A percentile compares a stretch with the other conserved stretches of the same genome.
Evolutionary conservation across 2,888 invertebrate genomes (phyloP).

Genomic region (Coelogynopora nodosa): DNA sequence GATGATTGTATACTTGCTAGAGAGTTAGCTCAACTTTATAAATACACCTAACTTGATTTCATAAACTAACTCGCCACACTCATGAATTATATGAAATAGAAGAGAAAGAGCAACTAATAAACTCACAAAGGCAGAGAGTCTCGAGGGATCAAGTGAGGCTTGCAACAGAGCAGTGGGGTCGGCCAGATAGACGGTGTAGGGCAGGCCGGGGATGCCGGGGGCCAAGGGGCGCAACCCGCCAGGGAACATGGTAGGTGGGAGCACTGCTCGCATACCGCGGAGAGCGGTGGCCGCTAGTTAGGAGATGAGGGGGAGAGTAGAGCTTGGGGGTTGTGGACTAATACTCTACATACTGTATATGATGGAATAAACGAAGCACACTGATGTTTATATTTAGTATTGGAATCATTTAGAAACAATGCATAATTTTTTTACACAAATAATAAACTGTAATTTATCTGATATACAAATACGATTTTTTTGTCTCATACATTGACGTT

Average conservation of each 20-base stretch:
- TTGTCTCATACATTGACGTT: too few species aligned
- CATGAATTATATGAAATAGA: background rate
- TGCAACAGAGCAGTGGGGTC: background rate
- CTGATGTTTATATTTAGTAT: too few species aligned
- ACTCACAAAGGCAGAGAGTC: background rate
- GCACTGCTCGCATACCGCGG: background rate
- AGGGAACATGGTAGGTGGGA: background rate
- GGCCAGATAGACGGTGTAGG: background rate
- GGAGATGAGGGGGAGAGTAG: background rate
- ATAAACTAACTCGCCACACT: background rate
- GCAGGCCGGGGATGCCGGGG: background rate
- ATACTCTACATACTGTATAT: too few species aligned
- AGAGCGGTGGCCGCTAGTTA: background rate
- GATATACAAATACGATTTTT: too few species aligned
- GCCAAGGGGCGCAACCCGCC: background rate
- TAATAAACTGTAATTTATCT: too few species aligned
- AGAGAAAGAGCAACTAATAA: background rate
- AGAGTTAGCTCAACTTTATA: too few species aligned
- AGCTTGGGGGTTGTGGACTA: background rate
- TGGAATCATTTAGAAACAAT: too few species aligned
- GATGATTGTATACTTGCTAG: too few species aligned
- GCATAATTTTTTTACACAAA: too few species aligned
- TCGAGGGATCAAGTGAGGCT: background rate
- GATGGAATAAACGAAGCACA: too few species aligned
- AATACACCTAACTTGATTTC: too few species aligned